Evolutionary conservation across 2,888 invertebrate species (phyloP).

Genomic region (Mimachlamys varia): DNA sequence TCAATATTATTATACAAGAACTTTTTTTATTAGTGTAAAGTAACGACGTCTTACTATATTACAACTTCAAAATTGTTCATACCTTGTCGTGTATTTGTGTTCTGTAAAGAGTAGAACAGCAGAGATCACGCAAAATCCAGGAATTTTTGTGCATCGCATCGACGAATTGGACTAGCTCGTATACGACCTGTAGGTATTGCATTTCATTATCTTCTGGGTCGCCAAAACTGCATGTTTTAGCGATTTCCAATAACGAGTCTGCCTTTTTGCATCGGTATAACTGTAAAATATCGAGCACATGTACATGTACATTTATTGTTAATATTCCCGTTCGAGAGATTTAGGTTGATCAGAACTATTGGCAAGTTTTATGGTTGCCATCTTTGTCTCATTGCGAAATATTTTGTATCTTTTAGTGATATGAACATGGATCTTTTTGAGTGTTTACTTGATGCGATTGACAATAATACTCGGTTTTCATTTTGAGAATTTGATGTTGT

Average conservation of each 20-base stretch:
- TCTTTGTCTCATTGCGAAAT: too few species aligned
- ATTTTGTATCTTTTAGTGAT: too few species aligned
- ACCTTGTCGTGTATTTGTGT: background rate
- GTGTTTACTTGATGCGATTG: too few species aligned
- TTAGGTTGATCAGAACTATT: too few species aligned
- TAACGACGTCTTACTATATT: too few species aligned
- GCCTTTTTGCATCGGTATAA: background rate
- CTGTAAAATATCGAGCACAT: background rate
- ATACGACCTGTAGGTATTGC: background rate
- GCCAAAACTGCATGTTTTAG: background rate
- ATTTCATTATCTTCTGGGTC: constrained; percentile 37
- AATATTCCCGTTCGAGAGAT: background rate
- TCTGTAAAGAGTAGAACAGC: background rate
- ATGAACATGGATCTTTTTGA: too few species aligned
- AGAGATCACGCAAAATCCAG: constrained; percentile 43
- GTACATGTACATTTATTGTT: background rate
- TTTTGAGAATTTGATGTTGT: too few species aligned
- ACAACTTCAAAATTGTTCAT: too few species aligned
- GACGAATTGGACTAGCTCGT: constrained; percentile 33
- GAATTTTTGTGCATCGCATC: constrained; percentile 31
- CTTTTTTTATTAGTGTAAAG: too few species aligned
- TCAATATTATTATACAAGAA: too few species aligned
- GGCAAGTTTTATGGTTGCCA: too few species aligned
- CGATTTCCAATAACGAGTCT: background rate
- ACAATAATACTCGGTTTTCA: too few species aligned